Base-by-base conservation (phyloP, 1,140 invertebrate genomes). In the Coptotermes formosanus region DNA sequence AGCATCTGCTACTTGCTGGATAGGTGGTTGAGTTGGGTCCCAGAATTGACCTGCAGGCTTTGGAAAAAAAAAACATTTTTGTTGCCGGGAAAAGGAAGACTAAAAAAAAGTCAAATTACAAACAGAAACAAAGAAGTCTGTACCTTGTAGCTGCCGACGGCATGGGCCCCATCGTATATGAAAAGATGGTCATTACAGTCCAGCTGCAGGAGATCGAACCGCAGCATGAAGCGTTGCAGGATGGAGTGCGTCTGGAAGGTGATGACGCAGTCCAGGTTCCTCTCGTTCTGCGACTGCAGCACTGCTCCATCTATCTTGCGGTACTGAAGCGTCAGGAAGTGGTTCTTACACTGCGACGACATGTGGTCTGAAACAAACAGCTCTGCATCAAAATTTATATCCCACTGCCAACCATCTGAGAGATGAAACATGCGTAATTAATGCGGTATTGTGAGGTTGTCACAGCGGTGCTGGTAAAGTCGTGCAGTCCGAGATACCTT, bases 141-240 rank as follows among this genome's bases (percentile, higher is more conserved):
- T 90, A 91, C 98, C 97, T 95, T 97, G 88, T 95, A 95, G 88
- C 93, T 95, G 75, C 96, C 96, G 48, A 96, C 96, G 52, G 96
- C 95, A 89, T 98, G 96, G 23, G 96, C 97, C 19, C 97, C 97
- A 92, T 98, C 97, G 90, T 96, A 98, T 89, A 98, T 97, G 89
- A 95, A 96, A 21, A 98, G 93, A 91, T 98, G 97, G 91, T 98
- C 97, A 89, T 98, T 97, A 92, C 97, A 98, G 92, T 98, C 97
- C 85, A 98, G 93, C 88, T 94, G 94, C 87, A 95, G 92, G 88
- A 95, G 92, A 88, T 96, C 95, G 91, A 98, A 98, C 88, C 97
- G 94, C 87, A 98, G 93, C 96, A 98, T 98, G 91, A 98, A 98
- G 88, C 96, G 93, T 91, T 98, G 97, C 87, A 98, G 93, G 87